Evolutionary conservation across 2,113 vertebrate species (phyloP).

Genomic region (Channa argus): DNA sequence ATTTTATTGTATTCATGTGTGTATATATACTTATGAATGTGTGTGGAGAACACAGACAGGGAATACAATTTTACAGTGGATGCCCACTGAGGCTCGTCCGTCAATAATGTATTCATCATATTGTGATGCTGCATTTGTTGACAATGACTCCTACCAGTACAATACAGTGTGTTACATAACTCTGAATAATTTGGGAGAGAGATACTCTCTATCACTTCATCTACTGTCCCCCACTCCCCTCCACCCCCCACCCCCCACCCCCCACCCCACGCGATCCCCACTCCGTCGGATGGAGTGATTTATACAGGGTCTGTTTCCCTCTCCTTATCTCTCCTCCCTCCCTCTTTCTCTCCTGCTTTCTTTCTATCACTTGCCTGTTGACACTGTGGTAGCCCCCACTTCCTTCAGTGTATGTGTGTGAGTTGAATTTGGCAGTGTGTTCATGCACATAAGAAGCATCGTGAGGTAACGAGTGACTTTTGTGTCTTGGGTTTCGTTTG

Average conservation of each 20-base stretch:
- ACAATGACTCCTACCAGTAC: conserved; percentile 49
- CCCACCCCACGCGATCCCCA: neutral
- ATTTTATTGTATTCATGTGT: no score
- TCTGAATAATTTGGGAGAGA: conserved; percentile 53
- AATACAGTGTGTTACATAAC: conserved; percentile 64
- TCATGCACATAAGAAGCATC: neutral
- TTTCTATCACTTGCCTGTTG: conserved; percentile 46
- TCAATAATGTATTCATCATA: conserved; percentile 57
- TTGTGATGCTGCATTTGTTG: conserved; percentile 64
- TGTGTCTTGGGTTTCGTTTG: conserved; percentile 28
- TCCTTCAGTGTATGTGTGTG: conserved; percentile 28
- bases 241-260: neutral
- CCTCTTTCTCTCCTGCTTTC: conserved; percentile 36
- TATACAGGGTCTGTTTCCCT: conserved; percentile 56
- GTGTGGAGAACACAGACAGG: neutral
- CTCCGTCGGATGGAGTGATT: conserved; percentile 61
- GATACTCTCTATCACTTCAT: conserved; percentile 46
- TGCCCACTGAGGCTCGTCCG: conserved; percentile 36
- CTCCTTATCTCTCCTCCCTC: conserved; percentile 43
- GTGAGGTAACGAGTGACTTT: neutral
- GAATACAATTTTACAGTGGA: conserved; percentile 22
- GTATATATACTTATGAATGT: neutral
- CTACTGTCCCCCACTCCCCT: neutral
- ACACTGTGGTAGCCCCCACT: conserved; percentile 39
- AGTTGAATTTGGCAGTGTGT: conserved; percentile 20